Evolutionary conservation across 2,888 invertebrate species (phyloP).

Genomic region (Phortica okadai): DNA sequence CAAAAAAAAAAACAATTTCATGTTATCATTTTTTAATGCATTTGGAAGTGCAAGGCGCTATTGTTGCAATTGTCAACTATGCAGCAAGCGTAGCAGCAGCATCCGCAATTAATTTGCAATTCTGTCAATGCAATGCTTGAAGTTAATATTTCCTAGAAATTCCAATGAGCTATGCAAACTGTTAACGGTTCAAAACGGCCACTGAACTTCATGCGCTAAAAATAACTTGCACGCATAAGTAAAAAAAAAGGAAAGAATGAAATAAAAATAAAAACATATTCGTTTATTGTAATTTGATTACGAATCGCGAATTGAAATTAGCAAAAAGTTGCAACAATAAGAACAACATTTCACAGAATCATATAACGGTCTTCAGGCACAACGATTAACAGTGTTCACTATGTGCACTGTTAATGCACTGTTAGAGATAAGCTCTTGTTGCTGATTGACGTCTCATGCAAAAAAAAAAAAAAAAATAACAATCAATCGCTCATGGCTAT

Average conservation of each 20-base stretch:
- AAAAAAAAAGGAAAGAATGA: background rate
- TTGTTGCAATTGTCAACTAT: background rate
- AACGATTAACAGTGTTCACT: too few species aligned
- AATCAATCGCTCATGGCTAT: background rate
- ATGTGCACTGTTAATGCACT: background rate
- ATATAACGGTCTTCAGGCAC: background rate
- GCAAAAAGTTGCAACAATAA: background rate
- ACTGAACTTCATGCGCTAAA: conserved; percentile 22
- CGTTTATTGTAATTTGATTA: conserved; percentile 16
- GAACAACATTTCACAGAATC: background rate
- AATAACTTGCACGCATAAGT: background rate
- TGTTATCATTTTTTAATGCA: too few species aligned
- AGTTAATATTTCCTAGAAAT: conserved; percentile 24
- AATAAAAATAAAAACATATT: conserved; percentile 7
- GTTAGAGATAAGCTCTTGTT: background rate
- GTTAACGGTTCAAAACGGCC: background rate
- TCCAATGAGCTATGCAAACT: conserved; percentile 5
- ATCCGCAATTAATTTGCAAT: conserved; percentile 31
- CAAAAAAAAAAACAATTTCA: too few species aligned
- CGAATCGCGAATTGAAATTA: background rate
- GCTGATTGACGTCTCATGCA: background rate
- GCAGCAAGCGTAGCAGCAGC: background rate
- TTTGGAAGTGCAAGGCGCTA: too few species aligned
- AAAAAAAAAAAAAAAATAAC: too few species aligned
- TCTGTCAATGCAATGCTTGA: background rate